Evolutionary conservation across 2,113 vertebrate genomes (phyloP), one percentile per base, ranked within the genome.

Genomic region (Microtus ochrogaster): DNA sequence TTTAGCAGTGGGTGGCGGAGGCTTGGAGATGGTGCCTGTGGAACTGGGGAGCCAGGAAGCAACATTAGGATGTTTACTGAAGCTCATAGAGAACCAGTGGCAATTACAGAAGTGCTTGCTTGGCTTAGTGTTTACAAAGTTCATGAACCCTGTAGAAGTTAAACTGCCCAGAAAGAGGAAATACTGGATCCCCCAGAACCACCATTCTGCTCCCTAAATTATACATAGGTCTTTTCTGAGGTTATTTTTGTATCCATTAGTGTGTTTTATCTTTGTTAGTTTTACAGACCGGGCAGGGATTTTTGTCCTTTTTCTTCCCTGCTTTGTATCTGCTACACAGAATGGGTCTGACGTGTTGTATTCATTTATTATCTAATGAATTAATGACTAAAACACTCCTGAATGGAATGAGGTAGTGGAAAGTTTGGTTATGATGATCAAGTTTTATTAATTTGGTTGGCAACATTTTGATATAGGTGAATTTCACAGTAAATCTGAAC

Each of bases 301-400:
- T 87, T 87, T 90, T 86, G 39, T 89, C 16, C 90, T 41, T 89
- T 92, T 92, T 17, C 19, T 58, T 84, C 70, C 39, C 52, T 84
- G 22, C 63, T 26, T 7, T 85, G 6, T 93, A 21, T 9, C 9
- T 70, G 3, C 47, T 16, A 68, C n/a, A 41, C 41, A 72, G 77
- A 82, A 19, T 41, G 24, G 16, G 17, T 81, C 66, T 78, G 55
- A 66, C n/a, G 26, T 77, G 21, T 84, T 16, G 49, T n/a, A 77
- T 24, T 22, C 22, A 44, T 49, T 90, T 8, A 39, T 72, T 83
- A 73, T 87, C 55, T 86, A 63, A 30, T 85, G 58, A 91, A 44
- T 90, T 79, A 76, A 66, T 33, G 58, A 94, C 21, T 90, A 68
- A 90, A 72, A 81, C 66, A 76, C 47, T 77, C 76, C 39, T 83